Base-by-base conservation (phyloP, 2,113 vertebrate species). In the Podiceps cristatus region DNA sequence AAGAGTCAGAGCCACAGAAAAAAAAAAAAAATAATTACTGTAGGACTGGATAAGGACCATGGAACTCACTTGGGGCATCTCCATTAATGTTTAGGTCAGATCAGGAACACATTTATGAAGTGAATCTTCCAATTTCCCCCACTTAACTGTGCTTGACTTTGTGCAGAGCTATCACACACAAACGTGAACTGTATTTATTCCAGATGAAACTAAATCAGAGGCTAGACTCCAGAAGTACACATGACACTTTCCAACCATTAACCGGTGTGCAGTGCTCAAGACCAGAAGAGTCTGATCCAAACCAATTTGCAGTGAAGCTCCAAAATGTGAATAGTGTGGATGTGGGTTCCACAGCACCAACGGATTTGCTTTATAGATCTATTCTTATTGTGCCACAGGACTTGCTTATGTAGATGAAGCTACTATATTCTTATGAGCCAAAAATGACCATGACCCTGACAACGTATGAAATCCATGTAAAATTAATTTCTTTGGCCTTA, bases 51-150 rank as follows among this genome's bases (percentile, higher is more conserved):
- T 59, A 28, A 56, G 52, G 40, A 52, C 28, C 18, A 13, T 7
- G 29, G 24, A 79, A 83, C 15, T 76, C 50, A 16, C 14, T 50
- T 27, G 22, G 15, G 29, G 27, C 7, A n/a, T 71, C 25, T 81
- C 31, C 9, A 0, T 35, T 31, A 37, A 14, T 7, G 9, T 33
- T 64, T 22, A 52, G 25, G 33, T 76, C n/a, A 62, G 64, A 58
- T 37, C 31, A 85, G 52, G 18, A 77, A 18, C 10, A 33, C 3
- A 10, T 7, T 63, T 31, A 12, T 59, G 31, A 89, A 62, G 27
- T 2, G 0, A 76, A 24, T n/a, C 8, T 89, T 31, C n/a, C 8
- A 15, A 10, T 3, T 71, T 10, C 1, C 7, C 18, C 47, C 3
- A 31, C 8, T 63, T 47, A n/a, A 59, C 60, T 18, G n/a, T 17